A percentile compares a stretch with the other conserved stretches of the same genome.
phyloP scores from a whole-genome alignment of 2,888 invertebrate species.

The Agrotis clavis region DNA sequence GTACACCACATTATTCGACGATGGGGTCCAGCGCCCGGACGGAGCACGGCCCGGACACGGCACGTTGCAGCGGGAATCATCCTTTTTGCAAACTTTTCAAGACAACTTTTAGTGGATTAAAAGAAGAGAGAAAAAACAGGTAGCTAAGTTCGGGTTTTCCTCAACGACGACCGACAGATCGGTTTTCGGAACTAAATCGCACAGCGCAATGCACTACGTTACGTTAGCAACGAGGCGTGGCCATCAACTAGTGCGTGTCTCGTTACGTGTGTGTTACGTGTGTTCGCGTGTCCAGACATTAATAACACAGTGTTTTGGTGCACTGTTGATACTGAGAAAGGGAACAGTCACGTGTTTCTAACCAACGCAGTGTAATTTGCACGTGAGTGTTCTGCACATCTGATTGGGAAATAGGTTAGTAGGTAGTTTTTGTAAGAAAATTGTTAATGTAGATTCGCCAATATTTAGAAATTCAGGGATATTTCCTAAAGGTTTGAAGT shows the following conservation, averaged over 20 bases:
- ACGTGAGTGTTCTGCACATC: background rate
- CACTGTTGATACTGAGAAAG: constrained; percentile 3
- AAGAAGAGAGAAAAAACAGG: too few relatives aligned
- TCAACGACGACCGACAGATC: background rate
- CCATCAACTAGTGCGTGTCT: constrained; percentile 34
- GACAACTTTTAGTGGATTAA: too few relatives aligned
- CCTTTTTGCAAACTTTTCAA: too few relatives aligned
- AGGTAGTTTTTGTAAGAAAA: constrained; percentile 4
- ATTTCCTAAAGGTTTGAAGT: too few relatives aligned
- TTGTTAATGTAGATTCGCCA: background rate
- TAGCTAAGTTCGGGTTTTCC: too few relatives aligned
- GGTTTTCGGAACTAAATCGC: constrained; percentile 8
- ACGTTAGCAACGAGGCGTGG: constrained; percentile 33
- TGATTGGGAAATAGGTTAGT: background rate
- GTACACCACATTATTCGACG: too few relatives aligned
- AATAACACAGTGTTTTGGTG: background rate
- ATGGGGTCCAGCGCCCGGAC: too few relatives aligned
- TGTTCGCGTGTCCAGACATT: constrained; percentile 38
- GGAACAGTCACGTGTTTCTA: constrained; percentile 3
- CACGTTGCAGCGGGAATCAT: too few relatives aligned
- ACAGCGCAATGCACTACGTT: constrained; percentile 18
- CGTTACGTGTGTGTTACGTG: constrained; percentile 51
- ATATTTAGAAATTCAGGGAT: too few relatives aligned
- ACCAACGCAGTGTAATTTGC: background rate
- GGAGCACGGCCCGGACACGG: too few relatives aligned